Percentiles rank a stretch among this genome's conserved stretches.
These are phyloP conservation scores for Bombus polaris DNA, from an alignment of 1,140 invertebrate genomes.

Conservation along the genomic window DNA sequence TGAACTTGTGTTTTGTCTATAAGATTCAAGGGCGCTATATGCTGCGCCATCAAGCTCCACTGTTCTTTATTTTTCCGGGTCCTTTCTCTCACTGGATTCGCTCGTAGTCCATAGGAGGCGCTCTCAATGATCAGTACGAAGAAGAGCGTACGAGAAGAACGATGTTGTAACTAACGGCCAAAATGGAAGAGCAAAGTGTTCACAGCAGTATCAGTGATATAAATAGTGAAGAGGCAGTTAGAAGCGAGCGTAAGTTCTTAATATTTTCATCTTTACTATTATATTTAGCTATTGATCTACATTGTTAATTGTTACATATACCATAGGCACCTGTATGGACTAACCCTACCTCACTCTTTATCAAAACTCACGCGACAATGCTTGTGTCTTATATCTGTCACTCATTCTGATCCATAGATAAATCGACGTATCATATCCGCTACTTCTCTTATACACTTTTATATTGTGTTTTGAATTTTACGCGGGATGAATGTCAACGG, in stretches of 20 bases:
- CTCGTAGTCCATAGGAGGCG: slow-evolving; percentile 46
- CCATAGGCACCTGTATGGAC: slow-evolving; percentile 15
- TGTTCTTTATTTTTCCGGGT: slow-evolving; percentile 43
- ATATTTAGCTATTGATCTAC: background rate
- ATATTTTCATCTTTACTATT: slow-evolving; percentile 22
- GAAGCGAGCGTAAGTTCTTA: slow-evolving; percentile 77
- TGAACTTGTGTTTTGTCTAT: slow-evolving; percentile 12
- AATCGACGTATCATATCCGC: background rate
- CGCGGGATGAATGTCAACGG: slow-evolving; percentile 10
- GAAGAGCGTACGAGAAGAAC: slow-evolving; percentile 57
- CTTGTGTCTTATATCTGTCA: slow-evolving; percentile 53
- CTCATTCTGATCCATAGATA: background rate
- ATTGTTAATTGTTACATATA: slow-evolving; percentile 22
- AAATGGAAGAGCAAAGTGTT: slow-evolving; percentile 82
- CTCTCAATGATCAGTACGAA: slow-evolving; percentile 47
- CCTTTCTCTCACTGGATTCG: slow-evolving; percentile 39
- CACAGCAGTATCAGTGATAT: slow-evolving; percentile 82
- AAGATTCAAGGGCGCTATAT: slow-evolving; percentile 3
- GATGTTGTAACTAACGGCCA: slow-evolving; percentile 80
- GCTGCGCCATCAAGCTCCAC: background rate
- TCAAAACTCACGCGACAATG: slow-evolving; percentile 48
- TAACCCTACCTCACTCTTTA: slow-evolving; percentile 56
- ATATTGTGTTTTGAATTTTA: slow-evolving; percentile 16
- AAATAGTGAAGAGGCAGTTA: slow-evolving; percentile 81
- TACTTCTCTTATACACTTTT: background rate